Conservation (phyloP, 2,797 vertebrate genomes). For the Scarus forsteni region DNA sequence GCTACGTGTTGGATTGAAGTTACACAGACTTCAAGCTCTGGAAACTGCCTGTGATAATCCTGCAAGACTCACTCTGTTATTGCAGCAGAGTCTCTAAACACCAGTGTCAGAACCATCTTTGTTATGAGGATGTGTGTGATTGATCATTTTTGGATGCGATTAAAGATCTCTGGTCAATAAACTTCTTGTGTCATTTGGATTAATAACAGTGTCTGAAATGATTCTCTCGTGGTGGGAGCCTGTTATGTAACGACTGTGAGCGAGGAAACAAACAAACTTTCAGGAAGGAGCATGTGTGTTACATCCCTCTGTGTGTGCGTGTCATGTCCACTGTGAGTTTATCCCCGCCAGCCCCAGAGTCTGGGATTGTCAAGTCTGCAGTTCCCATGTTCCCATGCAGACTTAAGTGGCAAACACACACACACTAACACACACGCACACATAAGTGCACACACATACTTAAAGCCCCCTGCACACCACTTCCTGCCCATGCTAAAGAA, state of each 20-base stretch:
- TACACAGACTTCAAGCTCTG: too few relatives aligned
- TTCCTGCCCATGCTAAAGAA: slow-evolving; percentile 66
- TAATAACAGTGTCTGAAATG: background rate
- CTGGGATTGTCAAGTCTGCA: slow-evolving; percentile 44
- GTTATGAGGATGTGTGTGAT: too few relatives aligned
- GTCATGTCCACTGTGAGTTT: background rate
- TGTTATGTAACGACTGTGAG: background rate
- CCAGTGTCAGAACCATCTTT: too few relatives aligned
- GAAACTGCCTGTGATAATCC: too few relatives aligned
- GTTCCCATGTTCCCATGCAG: slow-evolving; percentile 71
- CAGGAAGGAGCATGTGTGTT: slow-evolving; percentile 18
- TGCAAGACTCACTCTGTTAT: too few relatives aligned
- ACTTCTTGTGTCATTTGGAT: background rate
- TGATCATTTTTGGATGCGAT: background rate
- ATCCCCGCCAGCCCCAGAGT: slow-evolving; percentile 26
- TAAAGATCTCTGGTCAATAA: too few relatives aligned
- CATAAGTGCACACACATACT: slow-evolving; percentile 29
- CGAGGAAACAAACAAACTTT: background rate
- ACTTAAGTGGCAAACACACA: slow-evolving; percentile 15
- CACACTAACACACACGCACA: slow-evolving; percentile 25
- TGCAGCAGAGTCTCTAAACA: too few relatives aligned
- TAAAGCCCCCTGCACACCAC: slow-evolving; percentile 34
- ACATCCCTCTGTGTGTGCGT: background rate
- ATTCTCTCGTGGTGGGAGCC: background rate
- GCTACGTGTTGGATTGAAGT: too few relatives aligned